Conservation (phyloP, 2,888 invertebrate species). For the Heliothis peltigera region DNA sequence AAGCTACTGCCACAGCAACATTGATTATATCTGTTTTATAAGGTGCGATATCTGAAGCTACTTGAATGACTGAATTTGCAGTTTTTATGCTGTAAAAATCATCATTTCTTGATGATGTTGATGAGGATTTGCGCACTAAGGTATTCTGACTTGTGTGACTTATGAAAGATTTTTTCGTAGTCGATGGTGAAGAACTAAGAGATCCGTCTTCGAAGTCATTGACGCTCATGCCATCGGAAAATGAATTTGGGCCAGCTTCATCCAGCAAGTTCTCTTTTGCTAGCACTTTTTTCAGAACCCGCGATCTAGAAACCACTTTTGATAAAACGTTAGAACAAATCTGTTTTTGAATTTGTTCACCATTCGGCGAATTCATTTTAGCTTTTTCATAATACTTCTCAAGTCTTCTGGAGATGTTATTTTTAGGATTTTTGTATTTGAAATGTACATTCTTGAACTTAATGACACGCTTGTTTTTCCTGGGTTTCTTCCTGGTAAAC, state of each 20-base stretch:
- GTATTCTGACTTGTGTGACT: conserved; percentile 73
- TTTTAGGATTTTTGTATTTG: conserved; percentile 66
- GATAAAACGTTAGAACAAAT: conserved; percentile 63
- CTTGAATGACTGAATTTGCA: conserved; percentile 54
- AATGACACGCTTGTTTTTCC: conserved; percentile 59
- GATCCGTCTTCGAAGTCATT: conserved; percentile 56
- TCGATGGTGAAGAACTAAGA: conserved; percentile 56
- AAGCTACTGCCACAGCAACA: conserved; percentile 72
- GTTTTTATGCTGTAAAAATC: conserved; percentile 45
- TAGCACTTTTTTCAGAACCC: conserved; percentile 68
- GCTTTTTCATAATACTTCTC: conserved; percentile 64
- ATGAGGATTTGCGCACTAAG: conserved; percentile 61
- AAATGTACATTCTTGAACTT: conserved; percentile 66
- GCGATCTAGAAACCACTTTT: conserved; percentile 64
- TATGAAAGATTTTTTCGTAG: conserved; percentile 57
- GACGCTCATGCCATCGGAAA: conserved; percentile 32
- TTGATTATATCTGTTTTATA: conserved; percentile 72
- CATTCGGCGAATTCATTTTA: conserved; percentile 51
- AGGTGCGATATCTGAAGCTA: conserved; percentile 48
- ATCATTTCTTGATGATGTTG: conserved; percentile 52
- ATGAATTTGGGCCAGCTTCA: conserved; percentile 41
- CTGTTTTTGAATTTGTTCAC: conserved; percentile 59
- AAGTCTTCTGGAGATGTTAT: conserved; percentile 52
- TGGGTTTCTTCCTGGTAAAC: conserved; percentile 51
- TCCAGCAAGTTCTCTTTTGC: conserved; percentile 73